Evolutionary conservation across 2,888 invertebrate species (phyloP).

Genomic region (Rhabditophanes sp.): DNA sequence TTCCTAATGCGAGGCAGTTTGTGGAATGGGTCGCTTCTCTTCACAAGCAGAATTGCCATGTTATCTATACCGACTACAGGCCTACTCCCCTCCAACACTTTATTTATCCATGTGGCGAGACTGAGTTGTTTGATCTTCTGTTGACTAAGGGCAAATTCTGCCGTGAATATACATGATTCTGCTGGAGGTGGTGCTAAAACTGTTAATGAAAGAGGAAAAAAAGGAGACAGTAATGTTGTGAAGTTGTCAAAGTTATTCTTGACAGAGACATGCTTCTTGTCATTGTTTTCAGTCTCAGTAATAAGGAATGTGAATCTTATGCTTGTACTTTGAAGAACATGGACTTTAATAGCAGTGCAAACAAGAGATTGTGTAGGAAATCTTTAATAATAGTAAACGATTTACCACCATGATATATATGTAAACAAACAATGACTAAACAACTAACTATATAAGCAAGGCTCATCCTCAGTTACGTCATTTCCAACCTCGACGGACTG

Average conservation of each 20-base stretch:
- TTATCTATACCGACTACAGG: conserved; percentile 91
- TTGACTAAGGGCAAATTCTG: conserved; percentile 65
- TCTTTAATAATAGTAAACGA: too few relatives aligned
- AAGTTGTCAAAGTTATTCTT: conserved; percentile 97
- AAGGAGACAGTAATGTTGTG: conserved; percentile 58
- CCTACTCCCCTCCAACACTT: conserved; percentile 96
- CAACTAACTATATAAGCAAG: too few relatives aligned
- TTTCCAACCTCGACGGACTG: too few relatives aligned
- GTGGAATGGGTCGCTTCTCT: conserved; percentile 45
- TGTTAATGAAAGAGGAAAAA: conserved; percentile 48
- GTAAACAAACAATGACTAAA: too few relatives aligned
- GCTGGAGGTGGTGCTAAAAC: too few relatives aligned
- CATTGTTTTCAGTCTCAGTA: conserved; percentile 95
- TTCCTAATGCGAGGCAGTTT: conserved; percentile 87
- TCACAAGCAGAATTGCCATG: conserved; percentile 69
- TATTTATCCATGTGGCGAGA: conserved; percentile 86
- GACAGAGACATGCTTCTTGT: conserved; percentile 91
- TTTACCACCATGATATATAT: too few relatives aligned
- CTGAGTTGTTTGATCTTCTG: conserved; percentile 73
- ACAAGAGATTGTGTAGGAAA: too few relatives aligned
- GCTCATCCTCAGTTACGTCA: too few relatives aligned
- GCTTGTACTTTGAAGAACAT: conserved; percentile 89
- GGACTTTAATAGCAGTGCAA: too few relatives aligned
- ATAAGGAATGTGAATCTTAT: conserved; percentile 90
- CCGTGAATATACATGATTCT: too few relatives aligned